phyloP scores from a whole-genome alignment of 2,888 invertebrate species.

The Drosophila histrio region DNA sequence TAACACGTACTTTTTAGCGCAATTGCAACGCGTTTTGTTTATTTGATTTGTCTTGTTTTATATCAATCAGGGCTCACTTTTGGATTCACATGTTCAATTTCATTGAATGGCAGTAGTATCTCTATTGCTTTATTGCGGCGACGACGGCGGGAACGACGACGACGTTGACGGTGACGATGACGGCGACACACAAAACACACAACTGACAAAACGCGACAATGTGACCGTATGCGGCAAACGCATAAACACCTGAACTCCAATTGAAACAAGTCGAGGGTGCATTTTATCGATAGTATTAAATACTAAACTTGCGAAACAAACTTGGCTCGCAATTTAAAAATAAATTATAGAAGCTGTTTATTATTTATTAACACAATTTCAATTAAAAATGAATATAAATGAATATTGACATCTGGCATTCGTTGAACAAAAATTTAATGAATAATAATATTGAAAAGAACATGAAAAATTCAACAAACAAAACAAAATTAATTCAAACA shows the following conservation, averaged over 20 bases:
- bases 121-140: slow-evolving; percentile 5
- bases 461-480: too few species aligned
- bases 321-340: too few species aligned
- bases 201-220: slow-evolving; percentile 10
- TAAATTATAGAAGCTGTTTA: too few species aligned
- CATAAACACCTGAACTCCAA: neutral
- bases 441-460: too few species aligned
- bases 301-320: too few species aligned
- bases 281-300: too few species aligned
- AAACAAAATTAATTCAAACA: too few species aligned
- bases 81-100: slow-evolving; percentile 19
- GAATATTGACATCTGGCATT: too few species aligned
- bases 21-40: slow-evolving; percentile 1
- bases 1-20: slow-evolving; percentile 6
- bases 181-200: slow-evolving; percentile 34
- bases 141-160: slow-evolving; percentile 1
- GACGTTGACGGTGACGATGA: slow-evolving; percentile 14
- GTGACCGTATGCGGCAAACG: slow-evolving; percentile 20
- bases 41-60: neutral
- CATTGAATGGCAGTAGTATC: slow-evolving; percentile 15
- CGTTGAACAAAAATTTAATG: too few species aligned
- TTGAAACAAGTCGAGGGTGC: too few species aligned
- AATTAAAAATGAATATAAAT: too few species aligned
- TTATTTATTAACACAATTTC: too few species aligned
- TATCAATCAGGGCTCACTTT: neutral